Conservation (phyloP, 2,888 invertebrate genomes). For the Panopea generosa region DNA sequence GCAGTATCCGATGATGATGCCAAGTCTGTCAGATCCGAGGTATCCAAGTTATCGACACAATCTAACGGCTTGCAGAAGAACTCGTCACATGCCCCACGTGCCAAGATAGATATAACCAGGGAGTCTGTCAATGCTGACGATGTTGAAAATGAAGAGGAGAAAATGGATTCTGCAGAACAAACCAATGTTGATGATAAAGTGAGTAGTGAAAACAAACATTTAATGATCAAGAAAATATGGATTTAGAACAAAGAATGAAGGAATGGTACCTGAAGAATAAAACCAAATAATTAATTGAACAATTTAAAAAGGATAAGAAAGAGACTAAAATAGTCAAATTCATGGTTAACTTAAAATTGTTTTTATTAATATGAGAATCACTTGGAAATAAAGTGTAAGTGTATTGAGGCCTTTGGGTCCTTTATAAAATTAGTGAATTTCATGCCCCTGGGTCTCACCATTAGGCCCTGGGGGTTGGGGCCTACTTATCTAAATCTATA, state of each 20-base stretch:
- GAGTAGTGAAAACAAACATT: neutral
- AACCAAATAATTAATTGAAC: neutral
- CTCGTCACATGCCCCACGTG: conserved; percentile 7
- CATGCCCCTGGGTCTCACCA: too few species aligned
- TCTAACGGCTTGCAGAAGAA: conserved; percentile 19
- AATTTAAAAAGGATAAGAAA: too few species aligned
- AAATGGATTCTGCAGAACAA: conserved; percentile 4
- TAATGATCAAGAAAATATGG: neutral
- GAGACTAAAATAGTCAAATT: too few species aligned
- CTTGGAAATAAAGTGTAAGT: too few species aligned
- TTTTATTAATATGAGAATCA: too few species aligned
- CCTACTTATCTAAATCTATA: too few species aligned
- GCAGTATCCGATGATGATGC: conserved; percentile 27
- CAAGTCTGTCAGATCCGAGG: conserved; percentile 37
- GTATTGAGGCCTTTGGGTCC: too few species aligned
- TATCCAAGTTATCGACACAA: conserved; percentile 33
- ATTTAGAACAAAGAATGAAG: neutral
- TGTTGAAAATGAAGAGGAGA: conserved; percentile 28
- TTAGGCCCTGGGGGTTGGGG: too few species aligned
- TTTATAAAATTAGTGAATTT: too few species aligned
- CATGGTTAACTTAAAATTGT: too few species aligned
- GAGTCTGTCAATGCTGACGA: conserved; percentile 20
- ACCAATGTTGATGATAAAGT: conserved; percentile 2
- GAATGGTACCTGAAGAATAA: neutral
- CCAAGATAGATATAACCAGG: conserved; percentile 29